Evolutionary conservation across 2,888 invertebrate genomes (phyloP).

Genomic region (Scaptomyza flava): DNA sequence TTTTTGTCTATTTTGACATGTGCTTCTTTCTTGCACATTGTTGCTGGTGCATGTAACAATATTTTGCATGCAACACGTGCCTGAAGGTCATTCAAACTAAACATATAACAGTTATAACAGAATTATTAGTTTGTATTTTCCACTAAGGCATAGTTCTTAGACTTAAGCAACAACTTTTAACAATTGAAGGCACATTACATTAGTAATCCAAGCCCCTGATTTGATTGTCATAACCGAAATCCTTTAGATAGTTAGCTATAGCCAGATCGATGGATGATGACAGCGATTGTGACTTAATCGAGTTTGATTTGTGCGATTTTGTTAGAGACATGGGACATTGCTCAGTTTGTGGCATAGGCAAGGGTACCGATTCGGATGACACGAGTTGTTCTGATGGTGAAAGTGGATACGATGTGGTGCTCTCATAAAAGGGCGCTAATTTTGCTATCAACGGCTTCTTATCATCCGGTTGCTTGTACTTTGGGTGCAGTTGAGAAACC

Average conservation of each 20-base stretch:
- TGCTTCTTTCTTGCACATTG: conserved; percentile 13
- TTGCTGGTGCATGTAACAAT: too few relatives aligned
- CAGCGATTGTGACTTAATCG: conserved; percentile 43
- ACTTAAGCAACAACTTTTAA: conserved; percentile 47
- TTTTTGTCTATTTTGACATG: conserved; percentile 27
- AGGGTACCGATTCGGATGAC: conserved; percentile 10
- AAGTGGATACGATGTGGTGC: conserved; percentile 50
- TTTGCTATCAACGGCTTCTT: conserved; percentile 44
- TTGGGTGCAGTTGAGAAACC: conserved; percentile 17
- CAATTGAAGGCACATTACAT: conserved; percentile 18
- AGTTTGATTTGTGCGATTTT: conserved; percentile 48
- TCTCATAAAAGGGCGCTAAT: conserved; percentile 54
- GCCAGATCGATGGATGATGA: conserved; percentile 64
- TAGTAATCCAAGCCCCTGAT: conserved; percentile 63
- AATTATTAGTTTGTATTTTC: conserved; percentile 4
- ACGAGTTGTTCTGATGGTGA: conserved; percentile 10
- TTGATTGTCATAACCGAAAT: conserved; percentile 70
- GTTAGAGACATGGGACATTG: conserved; percentile 39
- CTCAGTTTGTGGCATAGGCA: conserved; percentile 21
- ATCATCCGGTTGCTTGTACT: conserved; percentile 14
- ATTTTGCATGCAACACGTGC: conserved; percentile 20
- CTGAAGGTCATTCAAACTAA: conserved; percentile 14
- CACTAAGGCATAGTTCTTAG: conserved; percentile 33
- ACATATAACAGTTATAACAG: background rate
- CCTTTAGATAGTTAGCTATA: conserved; percentile 71